Evolutionary conservation across 2,113 vertebrate species (phyloP).

Genomic region (Megaceryle torquata): DNA sequence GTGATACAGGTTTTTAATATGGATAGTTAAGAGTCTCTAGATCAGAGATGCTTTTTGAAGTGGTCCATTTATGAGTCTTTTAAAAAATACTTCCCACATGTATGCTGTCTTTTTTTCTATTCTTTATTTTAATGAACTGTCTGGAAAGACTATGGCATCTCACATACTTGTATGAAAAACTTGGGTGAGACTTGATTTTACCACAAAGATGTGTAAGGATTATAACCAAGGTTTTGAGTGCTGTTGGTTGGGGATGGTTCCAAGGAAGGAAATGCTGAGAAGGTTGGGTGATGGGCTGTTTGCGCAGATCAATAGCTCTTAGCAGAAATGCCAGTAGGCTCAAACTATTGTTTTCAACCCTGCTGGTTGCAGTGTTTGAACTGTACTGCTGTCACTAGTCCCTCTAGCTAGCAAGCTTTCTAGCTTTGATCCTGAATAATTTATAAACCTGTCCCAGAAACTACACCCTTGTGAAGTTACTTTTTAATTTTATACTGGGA

Average conservation of each 20-base stretch:
- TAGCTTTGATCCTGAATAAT: constrained; percentile 5
- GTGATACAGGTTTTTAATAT: background rate
- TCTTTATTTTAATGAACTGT: background rate
- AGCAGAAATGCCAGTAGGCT: background rate
- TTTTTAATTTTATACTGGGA: background rate
- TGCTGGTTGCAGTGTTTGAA: background rate
- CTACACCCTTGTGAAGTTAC: background rate
- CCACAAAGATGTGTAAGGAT: background rate
- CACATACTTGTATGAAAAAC: background rate
- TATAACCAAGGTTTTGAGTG: background rate
- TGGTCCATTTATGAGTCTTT: background rate
- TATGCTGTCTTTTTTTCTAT: background rate
- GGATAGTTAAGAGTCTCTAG: background rate
- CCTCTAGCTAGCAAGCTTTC: background rate
- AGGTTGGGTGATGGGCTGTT: background rate
- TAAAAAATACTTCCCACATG: background rate
- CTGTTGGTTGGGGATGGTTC: background rate
- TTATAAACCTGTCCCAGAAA: background rate
- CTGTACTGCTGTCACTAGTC: background rate
- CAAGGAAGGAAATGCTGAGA: background rate
- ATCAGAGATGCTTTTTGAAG: background rate
- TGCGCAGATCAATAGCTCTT: background rate
- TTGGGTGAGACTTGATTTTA: background rate
- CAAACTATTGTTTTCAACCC: background rate
- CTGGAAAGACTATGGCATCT: background rate